Percentiles rank a stretch among this genome's conserved stretches.
phyloP scores from a whole-genome alignment of 2,113 vertebrate species.

The Poicephalus gulielmi region DNA sequence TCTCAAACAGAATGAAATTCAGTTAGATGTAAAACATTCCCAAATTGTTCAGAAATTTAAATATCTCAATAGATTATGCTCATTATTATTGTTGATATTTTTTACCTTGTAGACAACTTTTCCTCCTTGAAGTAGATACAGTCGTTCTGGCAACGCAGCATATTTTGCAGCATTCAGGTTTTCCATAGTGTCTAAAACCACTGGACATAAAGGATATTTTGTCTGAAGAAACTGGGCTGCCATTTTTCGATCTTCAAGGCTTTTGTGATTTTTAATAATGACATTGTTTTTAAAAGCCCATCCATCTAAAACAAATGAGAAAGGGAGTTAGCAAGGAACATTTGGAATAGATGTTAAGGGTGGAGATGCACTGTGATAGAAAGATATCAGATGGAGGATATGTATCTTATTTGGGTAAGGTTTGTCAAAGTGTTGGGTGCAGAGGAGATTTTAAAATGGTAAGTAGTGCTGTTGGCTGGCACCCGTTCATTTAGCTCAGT shows the following conservation, averaged over 20 bases:
- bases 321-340: neutral
- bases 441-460: neutral
- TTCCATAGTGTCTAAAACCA: conserved; percentile 90
- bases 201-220: conserved; percentile 82
- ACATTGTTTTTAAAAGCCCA: conserved; percentile 93
- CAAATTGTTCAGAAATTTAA: neutral
- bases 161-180: conserved; percentile 81
- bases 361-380: neutral
- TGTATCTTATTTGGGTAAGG: neutral
- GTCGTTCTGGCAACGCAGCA: conserved; percentile 86
- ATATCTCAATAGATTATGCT: neutral
- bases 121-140: conserved; percentile 85
- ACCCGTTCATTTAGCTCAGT: neutral
- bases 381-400: neutral
- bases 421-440: neutral
- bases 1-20: neutral
- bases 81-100: neutral
- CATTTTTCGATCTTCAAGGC: conserved; percentile 81
- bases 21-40: neutral
- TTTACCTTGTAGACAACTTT: conserved; percentile 88
- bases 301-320: conserved; percentile 75
- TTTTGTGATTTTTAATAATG: conserved; percentile 83
- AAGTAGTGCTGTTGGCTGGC: neutral
- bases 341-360: neutral
- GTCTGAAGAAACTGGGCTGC: conserved; percentile 81